Evolutionary conservation across 2,113 vertebrate genomes (phyloP), one percentile per base, ranked within the genome.

Genomic region (Indicator indicator): DNA sequence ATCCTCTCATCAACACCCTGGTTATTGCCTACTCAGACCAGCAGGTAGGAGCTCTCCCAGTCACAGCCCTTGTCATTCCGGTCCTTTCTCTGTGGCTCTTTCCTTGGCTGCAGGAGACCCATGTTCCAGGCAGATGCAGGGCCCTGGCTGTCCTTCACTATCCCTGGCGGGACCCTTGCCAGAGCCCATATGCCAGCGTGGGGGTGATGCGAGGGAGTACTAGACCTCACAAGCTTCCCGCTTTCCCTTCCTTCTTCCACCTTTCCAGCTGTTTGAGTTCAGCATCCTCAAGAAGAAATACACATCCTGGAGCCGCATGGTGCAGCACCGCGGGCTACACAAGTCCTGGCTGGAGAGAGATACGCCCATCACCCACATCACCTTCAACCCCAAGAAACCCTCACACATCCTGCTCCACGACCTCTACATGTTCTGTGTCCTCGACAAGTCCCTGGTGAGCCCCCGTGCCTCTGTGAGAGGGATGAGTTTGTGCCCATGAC

Each of bases 381-480:
- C 98, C 94, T 99, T 99, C 96, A 98, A 98, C 90, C 98, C 98
- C n/a, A 96, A 90, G 73, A 98, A 98, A 71, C 96, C 98, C 2
- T 91, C 97, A 0, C 98, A 99, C 90, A 97, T 99, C 90, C 83
- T 99, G 26, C 97, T 99, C n/a, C 98, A 99, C 0, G 99, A 99
- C 88, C 52, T 59, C 23, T 98, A 98, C 97, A 98, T 99, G 99
- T 98, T 99, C 97, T 99, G 99, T 52, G 86, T 99, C 96, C 97
- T 99, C 5, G 99, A 99, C 97, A 98, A 99, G 96, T 98, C 98
- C 13, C 97, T 99, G 98, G 99, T 99, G 96, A 97, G 98, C 19
- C 0, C 1, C 0, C 0, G 2, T 9, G 32, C 24, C 11, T 0
- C 3, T 10, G 4, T 0, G 1, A 38, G 16, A 38, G 79, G 62